phyloP scores from a whole-genome alignment of 2,797 vertebrate genomes.

The Micromesistius poutassou region DNA sequence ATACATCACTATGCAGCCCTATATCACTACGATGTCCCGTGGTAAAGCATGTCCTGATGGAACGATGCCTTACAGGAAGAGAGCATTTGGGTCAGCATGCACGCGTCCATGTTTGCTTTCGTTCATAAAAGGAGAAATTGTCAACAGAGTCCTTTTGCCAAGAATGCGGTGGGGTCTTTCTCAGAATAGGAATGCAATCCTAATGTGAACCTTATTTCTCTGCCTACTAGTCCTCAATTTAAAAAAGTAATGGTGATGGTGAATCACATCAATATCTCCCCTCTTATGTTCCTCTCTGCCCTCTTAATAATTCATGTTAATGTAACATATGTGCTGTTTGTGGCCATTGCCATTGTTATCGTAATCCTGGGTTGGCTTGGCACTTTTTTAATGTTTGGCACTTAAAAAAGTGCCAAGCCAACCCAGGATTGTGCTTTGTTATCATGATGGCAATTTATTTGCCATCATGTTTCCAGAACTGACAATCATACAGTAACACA shows the following conservation, averaged over 20 bases:
- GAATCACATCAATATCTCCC: background rate
- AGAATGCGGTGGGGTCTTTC: background rate
- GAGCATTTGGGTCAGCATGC: background rate
- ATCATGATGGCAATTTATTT: no score
- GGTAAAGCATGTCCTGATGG: background rate
- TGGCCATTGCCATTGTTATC: background rate
- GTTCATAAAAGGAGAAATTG: background rate
- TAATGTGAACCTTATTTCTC: background rate
- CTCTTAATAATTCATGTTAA: background rate
- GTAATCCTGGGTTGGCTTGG: no score
- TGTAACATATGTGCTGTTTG: background rate
- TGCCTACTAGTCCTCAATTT: background rate
- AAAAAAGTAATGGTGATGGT: background rate
- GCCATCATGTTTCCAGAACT: background rate
- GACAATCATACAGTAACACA: background rate
- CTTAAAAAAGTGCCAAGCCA: no score
- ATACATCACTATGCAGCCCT: no score
- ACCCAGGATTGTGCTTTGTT: no score
- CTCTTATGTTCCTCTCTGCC: background rate
- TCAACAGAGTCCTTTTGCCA: background rate
- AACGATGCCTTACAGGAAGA: background rate
- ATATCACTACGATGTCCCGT: background rate
- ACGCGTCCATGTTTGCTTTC: background rate
- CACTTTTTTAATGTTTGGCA: no score
- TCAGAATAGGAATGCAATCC: background rate